Base-by-base conservation (phyloP, 2,113 vertebrate species). In the Hiodon tergisus region DNA sequence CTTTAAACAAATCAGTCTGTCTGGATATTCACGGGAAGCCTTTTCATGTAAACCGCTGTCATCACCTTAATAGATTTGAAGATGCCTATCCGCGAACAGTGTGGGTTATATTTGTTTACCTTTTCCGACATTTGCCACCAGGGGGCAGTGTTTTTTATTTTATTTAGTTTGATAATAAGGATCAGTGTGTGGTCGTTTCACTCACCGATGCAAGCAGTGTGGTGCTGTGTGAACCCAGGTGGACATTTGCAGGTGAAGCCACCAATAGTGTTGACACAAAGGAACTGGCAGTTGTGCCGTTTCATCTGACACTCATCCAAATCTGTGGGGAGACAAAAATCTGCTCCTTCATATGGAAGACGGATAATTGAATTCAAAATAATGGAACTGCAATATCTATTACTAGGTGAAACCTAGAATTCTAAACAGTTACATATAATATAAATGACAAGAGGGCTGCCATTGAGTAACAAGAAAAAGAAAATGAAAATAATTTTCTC, bases 191-290 rank as follows among this genome's bases (percentile, higher is more conserved):
- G 31, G 31, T 31, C 31, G 31, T 31, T 31, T 31, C 31, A 72
- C 90, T 90, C 84, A 94, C 94, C 93, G 69, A 94, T 93, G 78
- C 93, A 95, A 62, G 92, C 92, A 3, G 91, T 92, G 79, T 93
- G 93, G 82, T 95, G 93, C 54, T 95, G 93, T 0, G 88, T 92
- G 84, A 95, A 94, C 53, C 94, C 94, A 17, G 90, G 86, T 10
- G 94, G 93, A 58, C 94, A 95, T 87, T 92, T 94, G 85, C 93
- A 95, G 9, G 90, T 93, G 73, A 95, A 94, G 2, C 93, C 92
- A 47, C 93, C 94, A 13, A 95, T 84, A 3, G 90, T 94, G 82
- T 95, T 94, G 80, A 89, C 86, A 75, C 93, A 94, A 63, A 94
- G 88, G 82, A 94, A 95, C 74, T 94, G 93, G 82, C 94, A 95